Base-by-base conservation (phyloP, 2,797 vertebrate species). In the Coccyzus lansbergi region DNA sequence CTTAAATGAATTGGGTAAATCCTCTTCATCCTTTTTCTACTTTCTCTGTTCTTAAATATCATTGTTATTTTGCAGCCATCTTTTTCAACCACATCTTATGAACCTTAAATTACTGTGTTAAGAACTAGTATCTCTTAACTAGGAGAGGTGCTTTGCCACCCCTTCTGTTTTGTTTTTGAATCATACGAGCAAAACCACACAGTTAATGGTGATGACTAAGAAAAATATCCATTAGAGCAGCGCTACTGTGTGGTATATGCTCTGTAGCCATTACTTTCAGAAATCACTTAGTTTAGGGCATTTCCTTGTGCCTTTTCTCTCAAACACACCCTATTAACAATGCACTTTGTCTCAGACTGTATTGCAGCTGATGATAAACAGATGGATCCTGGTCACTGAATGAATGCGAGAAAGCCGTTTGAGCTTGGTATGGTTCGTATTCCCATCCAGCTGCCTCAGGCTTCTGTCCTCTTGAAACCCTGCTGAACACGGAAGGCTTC, bases 361-460 rank as follows among this genome's bases (percentile, higher is more conserved):
- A 79, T 74, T 93, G 75, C 58, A 71, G 68, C 79, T 96, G 83
- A 67, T 96, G 91, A 94, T 94, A 93, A 97, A 95, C 95, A 96
- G 94, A 93, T 86, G 95, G 87, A 67, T 82, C 83, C 86, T 24
- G 29, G 87, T 87, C 26, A 28, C 56, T 83, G 92, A 76, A 83
- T 63, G 91, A 90, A 87, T 92, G 86, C 10, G 83, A 86, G 91
- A 94, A 52, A 91, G 83, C 83, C 94, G 84, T 74, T 81, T 69
- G 90, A 95, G 90, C 65, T 82, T 51, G 60, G 46, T 81, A 69
- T 87, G 83, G 79, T 89, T 96, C 5, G 2, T 78, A 75, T 92
- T 96, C 89, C 77, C 72, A 74, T 55, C 64, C 86, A 95, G 88
- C 87, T 93, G 94, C 90, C 93, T 94, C 76, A 0, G 92, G 95